Evolutionary conservation across 2,113 vertebrate genomes (phyloP).

Genomic region (Chaetorhynchus papuensis): DNA sequence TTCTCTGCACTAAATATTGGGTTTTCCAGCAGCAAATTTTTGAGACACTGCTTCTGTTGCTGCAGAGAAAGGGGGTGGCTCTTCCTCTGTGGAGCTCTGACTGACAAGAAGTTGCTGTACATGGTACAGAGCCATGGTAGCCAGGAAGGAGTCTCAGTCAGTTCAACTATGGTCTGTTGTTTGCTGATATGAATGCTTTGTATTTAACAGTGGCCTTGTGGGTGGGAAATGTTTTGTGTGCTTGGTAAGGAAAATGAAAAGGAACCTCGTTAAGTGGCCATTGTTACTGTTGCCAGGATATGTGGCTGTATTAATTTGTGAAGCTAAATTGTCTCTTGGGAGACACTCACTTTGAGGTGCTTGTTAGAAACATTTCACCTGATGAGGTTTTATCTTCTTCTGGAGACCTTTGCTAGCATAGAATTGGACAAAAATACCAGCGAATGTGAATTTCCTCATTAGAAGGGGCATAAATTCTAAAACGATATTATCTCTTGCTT

Average conservation of each 20-base stretch:
- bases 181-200: not conserved
- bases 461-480: not conserved
- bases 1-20: not conserved
- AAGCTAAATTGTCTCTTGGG: not conserved
- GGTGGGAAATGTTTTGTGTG: not conserved
- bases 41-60: not conserved
- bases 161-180: not conserved
- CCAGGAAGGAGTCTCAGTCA: not conserved
- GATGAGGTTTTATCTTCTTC: not conserved
- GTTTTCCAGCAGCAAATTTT: not conserved
- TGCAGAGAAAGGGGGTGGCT: not conserved
- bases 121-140: not conserved
- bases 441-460: not conserved
- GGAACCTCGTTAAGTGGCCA: not conserved
- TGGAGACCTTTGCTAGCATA: not conserved
- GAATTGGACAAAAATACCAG: not conserved
- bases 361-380: not conserved
- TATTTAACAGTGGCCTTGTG: not conserved
- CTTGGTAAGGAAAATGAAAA: not conserved
- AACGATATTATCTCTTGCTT: not conserved
- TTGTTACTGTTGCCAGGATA: slow-evolving; percentile 28
- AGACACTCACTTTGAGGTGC: not conserved
- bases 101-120: not conserved
- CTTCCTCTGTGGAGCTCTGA: not conserved
- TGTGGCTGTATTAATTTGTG: not conserved